A percentile compares a stretch with the other conserved stretches of the same genome.
These are phyloP conservation scores for Drosophila jambulina DNA, from an alignment of 1,140 invertebrate species.

Conservation along the genomic window DNA sequence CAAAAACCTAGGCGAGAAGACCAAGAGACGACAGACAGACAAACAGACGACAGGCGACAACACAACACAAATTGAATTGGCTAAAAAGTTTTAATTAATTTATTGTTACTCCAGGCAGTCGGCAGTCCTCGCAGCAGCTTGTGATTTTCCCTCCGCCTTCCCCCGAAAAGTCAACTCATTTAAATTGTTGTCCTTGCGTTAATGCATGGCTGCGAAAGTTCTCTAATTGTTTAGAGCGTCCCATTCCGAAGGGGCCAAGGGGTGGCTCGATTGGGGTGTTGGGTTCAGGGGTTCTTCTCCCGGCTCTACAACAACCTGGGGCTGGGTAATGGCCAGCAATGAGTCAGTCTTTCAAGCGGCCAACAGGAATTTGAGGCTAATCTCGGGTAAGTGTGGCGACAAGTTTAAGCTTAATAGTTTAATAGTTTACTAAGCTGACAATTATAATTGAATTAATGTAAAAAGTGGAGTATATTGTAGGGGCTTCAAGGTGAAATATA, in stretches of 20 bases:
- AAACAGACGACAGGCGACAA: conserved; percentile 55
- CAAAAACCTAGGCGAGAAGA: conserved; percentile 15
- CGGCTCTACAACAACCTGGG: neutral
- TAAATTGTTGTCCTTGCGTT: conserved; percentile 79
- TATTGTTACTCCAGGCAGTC: conserved; percentile 77
- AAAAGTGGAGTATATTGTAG: neutral
- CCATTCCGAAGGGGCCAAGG: conserved; percentile 7
- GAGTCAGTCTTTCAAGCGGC: conserved; percentile 49
- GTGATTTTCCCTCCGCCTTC: conserved; percentile 20
- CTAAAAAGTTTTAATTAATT: conserved; percentile 84
- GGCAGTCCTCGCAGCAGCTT: conserved; percentile 46
- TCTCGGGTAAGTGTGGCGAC: too few relatives aligned
- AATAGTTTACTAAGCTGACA: neutral
- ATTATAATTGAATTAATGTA: neutral
- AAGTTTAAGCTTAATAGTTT: neutral
- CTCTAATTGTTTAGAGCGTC: conserved; percentile 70
- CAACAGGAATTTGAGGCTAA: neutral
- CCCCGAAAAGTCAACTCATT: conserved; percentile 64
- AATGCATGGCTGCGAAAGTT: conserved; percentile 78
- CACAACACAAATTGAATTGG: conserved; percentile 82
- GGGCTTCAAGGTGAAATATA: neutral
- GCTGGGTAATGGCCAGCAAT: conserved; percentile 57
- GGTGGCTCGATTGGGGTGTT: conserved; percentile 51
- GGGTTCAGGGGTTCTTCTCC: conserved; percentile 16
- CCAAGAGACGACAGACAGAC: conserved; percentile 18